These are phyloP conservation scores for Drosophila serrata DNA, from an alignment of 1,140 invertebrate species.

Conservation along the genomic window DNA sequence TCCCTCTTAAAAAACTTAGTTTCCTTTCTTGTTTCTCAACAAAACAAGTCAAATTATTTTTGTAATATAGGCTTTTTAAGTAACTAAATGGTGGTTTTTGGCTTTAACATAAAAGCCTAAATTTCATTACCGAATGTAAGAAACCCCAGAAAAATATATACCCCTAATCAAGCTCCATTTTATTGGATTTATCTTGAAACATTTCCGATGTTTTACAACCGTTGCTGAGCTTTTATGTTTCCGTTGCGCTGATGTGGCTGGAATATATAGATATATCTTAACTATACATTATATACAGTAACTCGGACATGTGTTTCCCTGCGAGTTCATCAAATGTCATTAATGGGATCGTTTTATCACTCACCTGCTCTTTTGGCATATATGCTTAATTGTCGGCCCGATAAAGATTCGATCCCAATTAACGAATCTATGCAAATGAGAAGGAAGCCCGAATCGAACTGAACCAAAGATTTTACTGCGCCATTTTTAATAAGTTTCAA, in stretches of 20 bases:
- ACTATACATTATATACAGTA: slow-evolving; percentile 1
- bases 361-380: slow-evolving; percentile 56
- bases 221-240: slow-evolving; percentile 69
- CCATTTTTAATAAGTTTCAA: slow-evolving; percentile 75
- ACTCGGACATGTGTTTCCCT: slow-evolving; percentile 34
- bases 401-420: slow-evolving; percentile 67
- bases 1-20: background rate
- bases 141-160: background rate
- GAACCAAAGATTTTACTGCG: slow-evolving; percentile 44
- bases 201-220: slow-evolving; percentile 71
- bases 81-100: background rate
- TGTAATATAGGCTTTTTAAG: background rate
- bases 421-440: slow-evolving; percentile 80
- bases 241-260: slow-evolving; percentile 57
- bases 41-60: background rate
- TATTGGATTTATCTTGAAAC: slow-evolving; percentile 47
- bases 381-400: slow-evolving; percentile 65
- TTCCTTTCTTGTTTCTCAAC: background rate
- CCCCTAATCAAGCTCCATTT: slow-evolving; percentile 20
- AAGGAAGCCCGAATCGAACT: slow-evolving; percentile 19
- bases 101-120: background rate
- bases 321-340: slow-evolving; percentile 65
- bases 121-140: too few relatives aligned
- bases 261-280: slow-evolving; percentile 23
- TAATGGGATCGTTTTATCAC: slow-evolving; percentile 68